Percentiles rank a stretch among this genome's conserved stretches.
phyloP scores from a whole-genome alignment of 2,888 invertebrate genomes.

The Coenonympha glycerion region DNA sequence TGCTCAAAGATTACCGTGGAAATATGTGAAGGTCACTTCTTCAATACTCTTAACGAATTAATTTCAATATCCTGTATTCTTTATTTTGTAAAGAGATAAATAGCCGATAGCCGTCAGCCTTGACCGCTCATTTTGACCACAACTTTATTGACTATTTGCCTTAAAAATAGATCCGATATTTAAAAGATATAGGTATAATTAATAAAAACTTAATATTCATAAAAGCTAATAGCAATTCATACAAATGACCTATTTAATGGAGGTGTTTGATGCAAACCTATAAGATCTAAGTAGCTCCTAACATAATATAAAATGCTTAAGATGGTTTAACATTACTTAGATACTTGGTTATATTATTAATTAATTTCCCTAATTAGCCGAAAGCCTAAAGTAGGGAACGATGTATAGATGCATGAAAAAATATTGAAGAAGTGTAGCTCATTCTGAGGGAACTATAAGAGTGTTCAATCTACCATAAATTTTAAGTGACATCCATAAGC shows the following conservation, averaged over 20 bases:
- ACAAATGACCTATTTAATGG: background rate
- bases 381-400: no score
- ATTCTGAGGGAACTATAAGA: no score
- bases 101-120: slow-evolving; percentile 13
- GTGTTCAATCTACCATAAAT: no score
- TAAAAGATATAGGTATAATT: no score
- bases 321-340: no score
- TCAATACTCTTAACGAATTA: background rate
- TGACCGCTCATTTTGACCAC: slow-evolving; percentile 14
- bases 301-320: background rate
- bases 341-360: no score
- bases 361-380: no score
- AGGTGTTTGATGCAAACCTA: background rate
- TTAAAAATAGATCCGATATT: background rate
- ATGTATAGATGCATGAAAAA: no score
- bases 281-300: background rate
- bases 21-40: background rate
- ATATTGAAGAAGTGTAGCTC: no score
- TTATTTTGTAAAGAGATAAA: slow-evolving; percentile 13
- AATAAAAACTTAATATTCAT: background rate
- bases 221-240: background rate
- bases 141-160: slow-evolving; percentile 4
- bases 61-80: slow-evolving; percentile 1
- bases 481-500: no score
- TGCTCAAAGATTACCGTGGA: background rate